A percentile compares a stretch with the other conserved stretches of the same genome.
Conservation (phyloP, 2,113 vertebrate species). For the Poicephalus meyeri region DNA sequence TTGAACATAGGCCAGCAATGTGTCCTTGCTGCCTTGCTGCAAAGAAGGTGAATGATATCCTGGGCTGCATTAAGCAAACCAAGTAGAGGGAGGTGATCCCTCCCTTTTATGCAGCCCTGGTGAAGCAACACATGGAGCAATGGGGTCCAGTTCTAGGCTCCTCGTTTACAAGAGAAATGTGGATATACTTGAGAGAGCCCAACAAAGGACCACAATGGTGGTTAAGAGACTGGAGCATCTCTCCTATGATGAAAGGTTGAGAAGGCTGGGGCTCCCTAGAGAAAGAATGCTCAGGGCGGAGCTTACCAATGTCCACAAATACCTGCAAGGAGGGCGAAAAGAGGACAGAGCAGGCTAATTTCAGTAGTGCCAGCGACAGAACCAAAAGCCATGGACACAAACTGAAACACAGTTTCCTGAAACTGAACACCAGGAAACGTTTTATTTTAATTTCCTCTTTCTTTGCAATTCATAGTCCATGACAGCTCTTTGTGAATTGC, state of each 20-base stretch:
- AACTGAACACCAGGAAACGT: neutral
- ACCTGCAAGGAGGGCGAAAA: neutral
- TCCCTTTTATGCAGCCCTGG: neutral
- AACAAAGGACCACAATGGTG: neutral
- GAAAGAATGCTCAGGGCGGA: neutral
- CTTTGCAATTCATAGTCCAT: neutral
- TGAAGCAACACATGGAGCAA: neutral
- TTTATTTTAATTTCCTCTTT: neutral
- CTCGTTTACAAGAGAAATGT: neutral
- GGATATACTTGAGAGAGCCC: neutral
- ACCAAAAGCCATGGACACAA: neutral
- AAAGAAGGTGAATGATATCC: no score
- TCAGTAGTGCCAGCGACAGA: no score
- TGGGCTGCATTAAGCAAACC: neutral
- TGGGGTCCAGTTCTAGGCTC: neutral
- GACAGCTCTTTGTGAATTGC: neutral
- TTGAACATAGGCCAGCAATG: neutral
- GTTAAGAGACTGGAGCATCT: neutral
- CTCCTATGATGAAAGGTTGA: neutral
- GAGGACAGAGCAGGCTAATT: neutral
- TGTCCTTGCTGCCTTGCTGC: neutral
- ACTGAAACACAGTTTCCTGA: neutral
- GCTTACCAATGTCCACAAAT: neutral
- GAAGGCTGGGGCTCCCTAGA: neutral
- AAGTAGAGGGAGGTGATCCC: neutral